Evolutionary conservation across 2,888 invertebrate genomes (phyloP).

Genomic region (Timema podura): DNA sequence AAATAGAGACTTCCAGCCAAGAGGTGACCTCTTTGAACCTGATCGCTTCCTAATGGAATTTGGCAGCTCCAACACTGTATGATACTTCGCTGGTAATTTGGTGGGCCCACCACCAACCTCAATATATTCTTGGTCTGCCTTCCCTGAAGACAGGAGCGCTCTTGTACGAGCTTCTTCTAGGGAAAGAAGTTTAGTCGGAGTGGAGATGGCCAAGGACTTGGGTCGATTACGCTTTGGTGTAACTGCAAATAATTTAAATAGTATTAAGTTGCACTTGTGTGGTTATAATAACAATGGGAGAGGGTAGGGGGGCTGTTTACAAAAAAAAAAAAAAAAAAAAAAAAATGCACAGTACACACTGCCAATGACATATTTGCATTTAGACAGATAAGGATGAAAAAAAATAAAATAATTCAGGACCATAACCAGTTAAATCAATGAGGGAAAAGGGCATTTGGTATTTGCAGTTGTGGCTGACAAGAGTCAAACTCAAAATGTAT

Average conservation of each 20-base stretch:
- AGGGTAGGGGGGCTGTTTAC: no score
- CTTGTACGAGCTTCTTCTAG: constrained; percentile 78
- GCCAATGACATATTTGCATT: no score
- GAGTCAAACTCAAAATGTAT: no score
- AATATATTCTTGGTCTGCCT: constrained; percentile 63
- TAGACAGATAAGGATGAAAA: no score
- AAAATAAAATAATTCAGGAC: no score
- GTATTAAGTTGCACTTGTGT: neutral
- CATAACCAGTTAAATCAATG: no score
- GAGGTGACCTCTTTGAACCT: constrained; percentile 65
- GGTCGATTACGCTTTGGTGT: constrained; percentile 56
- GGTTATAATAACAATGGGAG: no score
- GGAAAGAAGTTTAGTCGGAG: constrained; percentile 86
- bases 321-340: no score
- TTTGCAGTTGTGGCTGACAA: no score
- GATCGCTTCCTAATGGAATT: constrained; percentile 44
- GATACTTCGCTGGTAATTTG: constrained; percentile 74
- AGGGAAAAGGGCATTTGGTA: no score
- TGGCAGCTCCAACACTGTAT: constrained; percentile 89
- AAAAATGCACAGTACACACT: no score
- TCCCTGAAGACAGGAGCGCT: constrained; percentile 52
- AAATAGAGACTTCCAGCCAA: constrained; percentile 79
- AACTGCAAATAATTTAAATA: constrained; percentile 30
- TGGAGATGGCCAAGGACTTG: constrained; percentile 86
- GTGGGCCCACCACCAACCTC: constrained; percentile 71